phyloP scores from a whole-genome alignment of 2,113 vertebrate genomes.

The Campylomormyrus numenius region DNA sequence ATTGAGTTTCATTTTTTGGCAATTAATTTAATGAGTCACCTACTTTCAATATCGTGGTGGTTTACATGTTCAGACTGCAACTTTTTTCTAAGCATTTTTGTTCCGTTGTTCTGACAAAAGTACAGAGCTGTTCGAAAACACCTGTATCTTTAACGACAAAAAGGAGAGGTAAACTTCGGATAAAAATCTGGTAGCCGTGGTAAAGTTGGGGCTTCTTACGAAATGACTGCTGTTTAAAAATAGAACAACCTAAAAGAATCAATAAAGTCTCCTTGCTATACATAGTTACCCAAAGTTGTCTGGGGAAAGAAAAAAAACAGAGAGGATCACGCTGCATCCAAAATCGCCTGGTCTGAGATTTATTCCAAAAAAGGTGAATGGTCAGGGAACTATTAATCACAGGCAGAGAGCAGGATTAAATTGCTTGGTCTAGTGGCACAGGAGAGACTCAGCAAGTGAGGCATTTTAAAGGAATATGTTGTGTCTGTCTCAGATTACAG shows the following conservation, averaged over 20 bases:
- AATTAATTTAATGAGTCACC: background rate
- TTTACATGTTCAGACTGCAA: background rate
- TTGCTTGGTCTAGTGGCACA: constrained; percentile 46
- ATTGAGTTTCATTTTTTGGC: background rate
- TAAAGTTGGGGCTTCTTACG: background rate
- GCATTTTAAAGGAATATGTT: constrained; percentile 52
- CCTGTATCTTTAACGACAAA: background rate
- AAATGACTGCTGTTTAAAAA: constrained; percentile 18
- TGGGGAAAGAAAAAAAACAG: constrained; percentile 19
- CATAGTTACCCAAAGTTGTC: constrained; percentile 13
- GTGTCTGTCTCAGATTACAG: constrained; percentile 65
- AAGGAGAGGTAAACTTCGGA: background rate
- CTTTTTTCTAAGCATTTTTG: background rate
- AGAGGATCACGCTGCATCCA: constrained; percentile 23
- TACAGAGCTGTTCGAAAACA: background rate
- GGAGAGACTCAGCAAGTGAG: constrained; percentile 49
- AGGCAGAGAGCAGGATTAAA: constrained; percentile 54
- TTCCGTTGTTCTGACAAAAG: background rate
- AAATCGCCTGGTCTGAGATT: constrained; percentile 49
- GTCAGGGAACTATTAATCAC: constrained; percentile 65
- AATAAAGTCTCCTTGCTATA: constrained; percentile 28
- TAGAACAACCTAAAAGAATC: constrained; percentile 3
- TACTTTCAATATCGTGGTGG: background rate
- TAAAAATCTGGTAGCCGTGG: background rate
- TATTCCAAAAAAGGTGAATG: constrained; percentile 53